phyloP scores from a whole-genome alignment of 37 sponge, comb jelly and placozoan genomes.

The Agelas oroides region DNA sequence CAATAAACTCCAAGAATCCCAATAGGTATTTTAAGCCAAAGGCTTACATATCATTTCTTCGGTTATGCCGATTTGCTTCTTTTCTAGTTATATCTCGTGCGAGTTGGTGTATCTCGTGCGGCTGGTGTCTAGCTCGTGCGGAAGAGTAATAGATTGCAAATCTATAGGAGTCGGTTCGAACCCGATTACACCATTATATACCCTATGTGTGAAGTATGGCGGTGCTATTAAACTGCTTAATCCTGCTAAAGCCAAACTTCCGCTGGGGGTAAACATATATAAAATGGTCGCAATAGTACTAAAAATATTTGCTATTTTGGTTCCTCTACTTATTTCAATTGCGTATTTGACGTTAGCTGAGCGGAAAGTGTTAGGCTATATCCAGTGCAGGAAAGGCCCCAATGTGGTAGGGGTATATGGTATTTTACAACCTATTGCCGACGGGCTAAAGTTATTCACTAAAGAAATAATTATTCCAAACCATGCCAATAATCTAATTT shows the following conservation, averaged over 20 bases:
- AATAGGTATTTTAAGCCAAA: constrained; percentile 41
- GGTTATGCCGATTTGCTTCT: no score
- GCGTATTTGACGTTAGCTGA: constrained; percentile 77
- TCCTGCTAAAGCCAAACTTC: no score
- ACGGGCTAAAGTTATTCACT: constrained; percentile 80
- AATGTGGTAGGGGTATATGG: constrained; percentile 74
- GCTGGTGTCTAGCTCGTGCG: no score
- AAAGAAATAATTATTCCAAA: constrained; percentile 79
- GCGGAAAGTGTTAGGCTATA: constrained; percentile 70
- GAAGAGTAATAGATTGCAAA: constrained; percentile 72
- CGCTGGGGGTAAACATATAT: no score
- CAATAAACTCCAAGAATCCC: constrained; percentile 32
- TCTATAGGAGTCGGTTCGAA: constrained; percentile 62
- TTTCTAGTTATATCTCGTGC: no score
- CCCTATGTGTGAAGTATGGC: no score
- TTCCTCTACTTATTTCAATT: constrained; percentile 68
- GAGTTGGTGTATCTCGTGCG: no score
- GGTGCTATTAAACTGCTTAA: no score
- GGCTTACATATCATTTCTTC: no score
- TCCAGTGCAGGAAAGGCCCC: constrained; percentile 69
- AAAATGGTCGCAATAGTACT: no score
- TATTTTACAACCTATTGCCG: constrained; percentile 78
- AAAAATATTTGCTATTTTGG: constrained; percentile 64
- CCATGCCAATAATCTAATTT: constrained; percentile 73
- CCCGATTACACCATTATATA: constrained; percentile 51